Conservation (phyloP, 2,113 vertebrate species). For the Campylorhamphus procurvoides region DNA sequence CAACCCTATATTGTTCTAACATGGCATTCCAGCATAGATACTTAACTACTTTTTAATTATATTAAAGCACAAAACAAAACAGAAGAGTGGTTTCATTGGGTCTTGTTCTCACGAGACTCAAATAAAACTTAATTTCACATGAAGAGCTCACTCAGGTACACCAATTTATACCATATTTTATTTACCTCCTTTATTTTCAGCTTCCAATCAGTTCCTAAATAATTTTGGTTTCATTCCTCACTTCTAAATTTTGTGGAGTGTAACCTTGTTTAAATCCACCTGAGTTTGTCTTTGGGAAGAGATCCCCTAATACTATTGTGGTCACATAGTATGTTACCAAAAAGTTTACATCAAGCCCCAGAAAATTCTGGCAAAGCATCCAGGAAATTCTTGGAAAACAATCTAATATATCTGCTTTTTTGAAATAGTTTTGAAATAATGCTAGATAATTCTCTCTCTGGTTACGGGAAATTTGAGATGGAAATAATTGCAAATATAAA, state of each 20-base stretch:
- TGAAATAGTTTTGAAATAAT: background rate
- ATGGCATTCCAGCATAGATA: background rate
- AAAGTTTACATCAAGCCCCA: background rate
- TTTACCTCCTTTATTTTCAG: background rate
- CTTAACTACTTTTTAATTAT: background rate
- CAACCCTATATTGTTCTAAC: background rate
- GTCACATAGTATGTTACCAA: background rate
- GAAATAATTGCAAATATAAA: background rate
- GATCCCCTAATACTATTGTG: fast-evolving
- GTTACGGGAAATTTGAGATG: background rate
- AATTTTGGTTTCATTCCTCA: background rate
- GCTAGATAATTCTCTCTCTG: background rate
- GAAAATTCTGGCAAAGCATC: background rate
- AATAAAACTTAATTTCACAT: background rate
- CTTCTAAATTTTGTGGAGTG: fast-evolving
- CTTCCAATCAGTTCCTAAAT: background rate
- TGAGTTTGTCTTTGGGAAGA: background rate
- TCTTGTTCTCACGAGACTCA: background rate
- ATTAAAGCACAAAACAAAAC: background rate
- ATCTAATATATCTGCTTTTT: fast-evolving
- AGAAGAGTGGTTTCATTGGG: background rate
- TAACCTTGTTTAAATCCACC: background rate
- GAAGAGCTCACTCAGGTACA: background rate
- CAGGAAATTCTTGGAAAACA: background rate
- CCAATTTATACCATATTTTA: background rate